Evolutionary conservation across 2,113 vertebrate genomes (phyloP), one percentile per base, ranked within the genome.

Genomic region (Pipra filicauda): DNA sequence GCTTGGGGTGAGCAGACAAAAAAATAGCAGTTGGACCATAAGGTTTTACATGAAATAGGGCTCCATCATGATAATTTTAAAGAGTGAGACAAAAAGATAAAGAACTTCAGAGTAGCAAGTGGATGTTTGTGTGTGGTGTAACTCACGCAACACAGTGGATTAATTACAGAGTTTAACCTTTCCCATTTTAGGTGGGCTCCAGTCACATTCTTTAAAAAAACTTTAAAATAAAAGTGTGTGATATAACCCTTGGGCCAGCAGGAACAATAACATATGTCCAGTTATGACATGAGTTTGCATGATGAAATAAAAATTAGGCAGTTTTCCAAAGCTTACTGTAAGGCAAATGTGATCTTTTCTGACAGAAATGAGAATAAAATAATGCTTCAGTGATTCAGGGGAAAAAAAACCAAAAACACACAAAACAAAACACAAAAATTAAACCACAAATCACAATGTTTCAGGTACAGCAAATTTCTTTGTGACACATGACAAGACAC

Each of bases 221-320:
- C 74, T 94, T 93, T 91, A 91, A 94, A n/a, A 17, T 73, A 76
- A 49, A 19, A 37, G 4, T 24, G 15, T 73, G 46, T 89, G 74
- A 89, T 89, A 85, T 9, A 85, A 46, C 58, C 85, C 74, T 76
- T 54, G 70, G 89, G 81, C n/a, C 37, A 81, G 27, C 20, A 78
- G 37, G 54, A 57, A 93, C 61, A 78, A 33, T 61, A 95, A 89
- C 44, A 85, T 28, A 89, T 85, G 46, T 72, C 74, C 54, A 83
- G 23, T 16, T 51, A 73, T 72, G 71, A 88, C 74, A 93, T 30
- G 76, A 75, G 57, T 39, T 89, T 92, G 9, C 66, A 46, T 51
- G 84, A 96, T 76, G 43, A 95, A 95, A 93, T 91, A 89, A 91
- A 95, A 96, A 85, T 58, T 57, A 76, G 58, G 43, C 74, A 83